Evolutionary conservation across 2,888 invertebrate species (phyloP), one percentile per base, ranked within the genome.

Genomic region (Aspidapion aeneum): DNA sequence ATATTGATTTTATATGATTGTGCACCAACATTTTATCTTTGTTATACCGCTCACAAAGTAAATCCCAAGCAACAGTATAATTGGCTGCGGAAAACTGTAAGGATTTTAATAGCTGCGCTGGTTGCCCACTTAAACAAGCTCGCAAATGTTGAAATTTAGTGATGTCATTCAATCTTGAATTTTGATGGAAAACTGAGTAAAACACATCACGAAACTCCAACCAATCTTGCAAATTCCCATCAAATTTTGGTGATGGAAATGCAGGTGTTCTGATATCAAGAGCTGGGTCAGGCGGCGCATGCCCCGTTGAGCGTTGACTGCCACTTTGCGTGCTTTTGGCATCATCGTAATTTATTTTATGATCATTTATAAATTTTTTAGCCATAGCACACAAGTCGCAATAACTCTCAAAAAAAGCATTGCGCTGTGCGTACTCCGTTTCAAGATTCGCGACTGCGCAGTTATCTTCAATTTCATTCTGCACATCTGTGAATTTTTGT

Each of bases 101-200:
- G 18, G 63, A 55, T 21, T 60, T 48, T 1, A 67, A 63, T 7
- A 67, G 21, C 48, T 67, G 52, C 1, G 57, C 12, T 1, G 66
- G 65, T 16, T 21, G 48, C 12, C 56, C 51, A 18, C 18, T 50
- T 17, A 67, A 54, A 3, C 19, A 60, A 3, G 62, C 51, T 1
- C 64, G 17, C n/a, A 66, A 50, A 57, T 66, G 66, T 51, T 67
- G 65, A 35, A 66, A 66, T 18, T 66, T 65, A 9, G 51, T 58
- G 20, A 63, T 63, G 7, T 57, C 35, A 7, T 54, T 22, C 16
- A 48, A 50, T 58, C 22, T 50, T 18, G 62, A 35, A 17, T 63
- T 61, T 56, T 65, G 21, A 17, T 49, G 66, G 48, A 68, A 62
- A 2, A 67, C 5, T 1, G 66, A 63, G 1, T 66, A 21, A 35